A percentile compares a stretch with the other conserved stretches of the same genome.
Evolutionary conservation across 2,113 vertebrate species (phyloP).

Genomic region (Spizaetus ornatus): DNA sequence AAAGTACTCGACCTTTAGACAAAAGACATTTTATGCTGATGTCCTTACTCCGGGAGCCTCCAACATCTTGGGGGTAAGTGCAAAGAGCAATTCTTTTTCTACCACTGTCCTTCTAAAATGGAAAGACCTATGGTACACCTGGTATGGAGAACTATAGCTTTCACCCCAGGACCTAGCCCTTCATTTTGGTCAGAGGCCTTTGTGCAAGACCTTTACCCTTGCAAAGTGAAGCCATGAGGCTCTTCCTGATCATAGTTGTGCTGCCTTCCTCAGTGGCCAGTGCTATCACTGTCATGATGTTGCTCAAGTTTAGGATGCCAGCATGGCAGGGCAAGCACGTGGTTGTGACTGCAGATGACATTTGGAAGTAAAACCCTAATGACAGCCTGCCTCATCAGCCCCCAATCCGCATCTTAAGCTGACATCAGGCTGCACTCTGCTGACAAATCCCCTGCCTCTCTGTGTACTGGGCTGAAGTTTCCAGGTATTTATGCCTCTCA

Average conservation of each 20-base stretch:
- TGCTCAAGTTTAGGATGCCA: background rate
- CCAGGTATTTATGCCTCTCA: background rate
- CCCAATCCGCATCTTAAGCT: background rate
- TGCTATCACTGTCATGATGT: background rate
- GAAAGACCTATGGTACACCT: background rate
- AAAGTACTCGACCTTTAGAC: slow-evolving; percentile 52
- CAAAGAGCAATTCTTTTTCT: background rate
- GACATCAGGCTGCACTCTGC: background rate
- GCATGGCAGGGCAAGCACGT: background rate
- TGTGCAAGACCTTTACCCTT: background rate
- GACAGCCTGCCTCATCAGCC: background rate
- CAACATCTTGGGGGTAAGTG: slow-evolving; percentile 67
- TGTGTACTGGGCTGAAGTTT: background rate
- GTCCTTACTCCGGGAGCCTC: slow-evolving; percentile 56
- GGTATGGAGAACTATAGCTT: background rate
- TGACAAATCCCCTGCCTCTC: background rate
- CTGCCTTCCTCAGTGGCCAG: background rate
- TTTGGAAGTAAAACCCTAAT: background rate
- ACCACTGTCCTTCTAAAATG: background rate
- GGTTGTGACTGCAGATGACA: background rate
- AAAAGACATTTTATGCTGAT: slow-evolving; percentile 72
- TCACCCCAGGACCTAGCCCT: background rate
- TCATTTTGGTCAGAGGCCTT: background rate
- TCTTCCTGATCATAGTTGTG: background rate
- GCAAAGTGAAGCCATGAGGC: background rate